These are phyloP conservation scores for Parasteatoda tepidariorum DNA, from an alignment of 1,140 invertebrate species.

Conservation along the genomic window DNA sequence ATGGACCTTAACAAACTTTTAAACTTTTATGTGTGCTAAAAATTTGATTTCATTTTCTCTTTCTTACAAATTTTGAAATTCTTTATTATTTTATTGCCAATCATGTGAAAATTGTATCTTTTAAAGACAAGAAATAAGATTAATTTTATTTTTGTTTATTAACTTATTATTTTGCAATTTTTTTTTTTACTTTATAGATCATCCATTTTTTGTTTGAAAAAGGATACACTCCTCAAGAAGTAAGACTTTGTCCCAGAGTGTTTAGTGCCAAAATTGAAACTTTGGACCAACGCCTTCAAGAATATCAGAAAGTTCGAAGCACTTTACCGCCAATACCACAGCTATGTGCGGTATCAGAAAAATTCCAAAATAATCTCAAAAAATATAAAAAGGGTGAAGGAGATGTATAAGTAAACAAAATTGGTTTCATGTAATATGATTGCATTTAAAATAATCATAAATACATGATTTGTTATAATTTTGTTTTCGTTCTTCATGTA, in stretches of 20 bases:
- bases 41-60: background rate
- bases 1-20: too few relatives aligned
- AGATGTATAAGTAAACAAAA: too few relatives aligned
- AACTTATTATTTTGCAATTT: background rate
- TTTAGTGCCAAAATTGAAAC: slow-evolving; percentile 41
- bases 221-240: slow-evolving; percentile 51
- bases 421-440: too few relatives aligned
- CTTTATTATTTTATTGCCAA: background rate
- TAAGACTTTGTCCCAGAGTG: slow-evolving; percentile 38
- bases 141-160: background rate
- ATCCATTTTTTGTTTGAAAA: slow-evolving; percentile 52
- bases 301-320: background rate
- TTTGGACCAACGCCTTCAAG: slow-evolving; percentile 22
- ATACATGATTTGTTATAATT: too few relatives aligned
- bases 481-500: too few relatives aligned
- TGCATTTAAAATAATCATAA: too few relatives aligned
- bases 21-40: too few relatives aligned
- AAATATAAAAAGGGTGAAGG: too few relatives aligned
- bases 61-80: background rate
- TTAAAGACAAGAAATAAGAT: too few relatives aligned
- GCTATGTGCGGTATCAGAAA: slow-evolving; percentile 10
- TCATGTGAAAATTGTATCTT: background rate
- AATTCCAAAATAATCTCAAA: too few relatives aligned
- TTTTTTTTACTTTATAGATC: slow-evolving; percentile 9
- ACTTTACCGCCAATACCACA: slow-evolving; percentile 42